Percentiles rank a stretch among this genome's conserved stretches.
Evolutionary conservation across 2,113 vertebrate genomes (phyloP).

Genomic region (Trogon surrucura): DNA sequence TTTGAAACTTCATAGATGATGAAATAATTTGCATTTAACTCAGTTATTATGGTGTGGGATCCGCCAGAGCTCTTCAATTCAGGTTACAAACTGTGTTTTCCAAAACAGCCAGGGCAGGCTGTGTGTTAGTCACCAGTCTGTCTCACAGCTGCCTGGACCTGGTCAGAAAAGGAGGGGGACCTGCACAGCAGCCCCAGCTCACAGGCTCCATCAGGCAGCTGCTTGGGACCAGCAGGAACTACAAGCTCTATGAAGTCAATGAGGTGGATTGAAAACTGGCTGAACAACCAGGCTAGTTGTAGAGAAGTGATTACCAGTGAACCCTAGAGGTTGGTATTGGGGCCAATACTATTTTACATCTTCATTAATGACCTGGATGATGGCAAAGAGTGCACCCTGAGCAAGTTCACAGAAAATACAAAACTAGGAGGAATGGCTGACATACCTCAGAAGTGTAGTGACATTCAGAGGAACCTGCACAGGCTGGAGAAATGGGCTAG

Average conservation of each 20-base stretch:
- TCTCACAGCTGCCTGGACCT: background rate
- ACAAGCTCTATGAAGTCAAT: background rate
- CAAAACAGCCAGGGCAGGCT: background rate
- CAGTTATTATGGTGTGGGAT: constrained; percentile 8
- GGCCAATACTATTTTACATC: background rate
- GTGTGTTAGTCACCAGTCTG: background rate
- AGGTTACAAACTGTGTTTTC: constrained; percentile 58
- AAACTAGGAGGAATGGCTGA: background rate
- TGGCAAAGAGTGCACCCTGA: background rate
- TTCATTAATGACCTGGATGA: background rate
- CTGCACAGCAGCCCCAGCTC: background rate
- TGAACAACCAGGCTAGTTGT: background rate
- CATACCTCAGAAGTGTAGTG: background rate
- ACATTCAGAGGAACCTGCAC: background rate
- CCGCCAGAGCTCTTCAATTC: constrained; percentile 37
- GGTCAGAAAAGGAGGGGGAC: background rate
- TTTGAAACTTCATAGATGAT: background rate
- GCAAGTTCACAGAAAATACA: background rate
- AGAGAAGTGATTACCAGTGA: background rate
- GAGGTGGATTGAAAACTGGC: background rate
- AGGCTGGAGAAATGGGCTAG: background rate
- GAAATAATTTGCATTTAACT: constrained; percentile 35
- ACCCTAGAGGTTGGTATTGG: background rate
- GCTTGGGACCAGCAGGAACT: background rate
- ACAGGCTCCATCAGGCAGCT: background rate